These are phyloP conservation scores for Acanthaster planci DNA, from an alignment of 35 echinoderm and acorn worm species.

Conservation along the genomic window DNA sequence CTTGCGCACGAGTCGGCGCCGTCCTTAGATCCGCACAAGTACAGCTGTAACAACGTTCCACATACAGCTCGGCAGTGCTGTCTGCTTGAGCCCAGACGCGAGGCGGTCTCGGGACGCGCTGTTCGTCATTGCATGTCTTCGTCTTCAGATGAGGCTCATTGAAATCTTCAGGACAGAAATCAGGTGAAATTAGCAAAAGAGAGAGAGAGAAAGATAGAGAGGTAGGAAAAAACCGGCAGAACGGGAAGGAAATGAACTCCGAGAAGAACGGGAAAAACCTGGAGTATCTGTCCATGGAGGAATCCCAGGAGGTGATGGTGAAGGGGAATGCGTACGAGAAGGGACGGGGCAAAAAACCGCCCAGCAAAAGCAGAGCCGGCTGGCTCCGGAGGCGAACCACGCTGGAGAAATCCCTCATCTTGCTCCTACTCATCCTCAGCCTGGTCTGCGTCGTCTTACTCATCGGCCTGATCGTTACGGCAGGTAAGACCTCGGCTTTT, in stretches of 20 bases:
- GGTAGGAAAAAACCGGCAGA: neutral
- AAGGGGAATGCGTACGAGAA: conserved; percentile 14
- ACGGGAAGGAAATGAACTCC: neutral
- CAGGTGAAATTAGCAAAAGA: no score
- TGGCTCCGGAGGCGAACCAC: conserved; percentile 35
- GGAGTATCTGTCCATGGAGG: conserved; percentile 42
- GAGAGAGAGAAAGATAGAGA: conserved; percentile 2
- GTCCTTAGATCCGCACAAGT: no score
- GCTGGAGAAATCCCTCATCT: conserved; percentile 39
- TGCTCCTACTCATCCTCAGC: conserved; percentile 35
- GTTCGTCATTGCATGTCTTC: no score
- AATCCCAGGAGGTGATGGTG: conserved; percentile 24
- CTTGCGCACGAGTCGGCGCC: no score
- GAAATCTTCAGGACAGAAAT: no score
- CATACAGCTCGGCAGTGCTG: no score
- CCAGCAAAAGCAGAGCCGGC: neutral
- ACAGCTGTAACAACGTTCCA: no score
- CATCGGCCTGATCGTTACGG: conserved; percentile 30
- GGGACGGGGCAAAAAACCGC: conserved; percentile 28
- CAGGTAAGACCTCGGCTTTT: conserved; percentile 10
- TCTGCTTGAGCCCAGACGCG: no score
- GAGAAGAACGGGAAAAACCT: conserved; percentile 33
- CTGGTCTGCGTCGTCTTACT: conserved; percentile 31
- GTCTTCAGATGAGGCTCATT: no score
- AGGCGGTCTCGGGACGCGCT: no score